Conservation (phyloP, 2,888 invertebrate species). For the Amblyjoppa fuscipennis region DNA sequence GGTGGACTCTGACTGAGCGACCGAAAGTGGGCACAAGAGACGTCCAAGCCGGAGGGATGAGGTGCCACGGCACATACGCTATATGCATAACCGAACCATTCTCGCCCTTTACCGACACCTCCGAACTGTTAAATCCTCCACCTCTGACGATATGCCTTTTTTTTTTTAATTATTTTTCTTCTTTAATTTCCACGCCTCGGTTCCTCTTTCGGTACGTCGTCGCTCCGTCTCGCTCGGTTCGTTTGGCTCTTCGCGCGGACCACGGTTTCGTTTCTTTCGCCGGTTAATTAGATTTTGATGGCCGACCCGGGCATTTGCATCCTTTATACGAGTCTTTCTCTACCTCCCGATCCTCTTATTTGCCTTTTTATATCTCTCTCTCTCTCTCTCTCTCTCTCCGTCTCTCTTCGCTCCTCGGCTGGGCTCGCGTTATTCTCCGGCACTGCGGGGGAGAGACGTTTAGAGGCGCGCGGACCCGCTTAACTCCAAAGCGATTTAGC, state of each 20-base stretch:
- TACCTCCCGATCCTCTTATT: slow-evolving; percentile 52
- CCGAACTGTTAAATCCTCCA: slow-evolving; percentile 78
- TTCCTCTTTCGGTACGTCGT: slow-evolving; percentile 65
- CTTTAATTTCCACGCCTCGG: slow-evolving; percentile 69
- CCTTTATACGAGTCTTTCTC: slow-evolving; percentile 77
- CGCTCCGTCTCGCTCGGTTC: slow-evolving; percentile 46
- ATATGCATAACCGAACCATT: slow-evolving; percentile 78
- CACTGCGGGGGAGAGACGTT: slow-evolving; percentile 82
- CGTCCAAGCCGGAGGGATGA: slow-evolving; percentile 33
- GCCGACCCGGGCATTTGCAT: slow-evolving; percentile 83
- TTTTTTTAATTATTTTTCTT: slow-evolving; percentile 68
- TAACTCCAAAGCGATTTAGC: slow-evolving; percentile 82
- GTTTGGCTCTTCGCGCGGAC: slow-evolving; percentile 69
- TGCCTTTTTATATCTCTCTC: slow-evolving; percentile 34
- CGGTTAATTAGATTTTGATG: slow-evolving; percentile 85
- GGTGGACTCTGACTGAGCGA: slow-evolving; percentile 68
- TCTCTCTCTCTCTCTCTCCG: slow-evolving; percentile 54
- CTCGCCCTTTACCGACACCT: slow-evolving; percentile 79
- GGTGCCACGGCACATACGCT: slow-evolving; percentile 52
- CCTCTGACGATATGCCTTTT: slow-evolving; percentile 65
- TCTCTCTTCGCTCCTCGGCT: slow-evolving; percentile 9
- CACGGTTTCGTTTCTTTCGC: slow-evolving; percentile 77
- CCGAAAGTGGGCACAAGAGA: slow-evolving; percentile 24
- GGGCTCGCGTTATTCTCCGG: slow-evolving; percentile 74
- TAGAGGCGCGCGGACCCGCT: slow-evolving; percentile 77